phyloP scores from a whole-genome alignment of 2,888 invertebrate species.

The Mylabris sibirica region DNA sequence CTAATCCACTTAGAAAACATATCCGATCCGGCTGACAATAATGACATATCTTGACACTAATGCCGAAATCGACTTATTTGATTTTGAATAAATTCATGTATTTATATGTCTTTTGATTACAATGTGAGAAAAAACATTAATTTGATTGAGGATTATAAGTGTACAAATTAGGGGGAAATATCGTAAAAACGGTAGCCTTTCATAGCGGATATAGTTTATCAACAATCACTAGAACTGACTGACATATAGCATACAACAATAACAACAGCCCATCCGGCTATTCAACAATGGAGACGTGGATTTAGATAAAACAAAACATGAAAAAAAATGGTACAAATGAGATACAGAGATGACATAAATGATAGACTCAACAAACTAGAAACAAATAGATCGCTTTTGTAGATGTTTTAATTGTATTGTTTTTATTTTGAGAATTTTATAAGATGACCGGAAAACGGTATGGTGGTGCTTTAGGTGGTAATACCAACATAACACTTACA shows the following conservation, averaged over 20 bases:
- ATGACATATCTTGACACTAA: background rate
- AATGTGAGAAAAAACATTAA: background rate
- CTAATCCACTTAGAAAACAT: background rate
- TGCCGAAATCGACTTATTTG: background rate
- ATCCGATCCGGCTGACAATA: background rate
- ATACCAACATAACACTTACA: background rate
- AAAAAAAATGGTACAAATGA: background rate
- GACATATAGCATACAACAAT: background rate
- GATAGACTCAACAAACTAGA: background rate
- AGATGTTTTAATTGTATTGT: background rate
- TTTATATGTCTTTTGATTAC: background rate
- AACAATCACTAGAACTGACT: background rate
- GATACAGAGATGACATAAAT: background rate
- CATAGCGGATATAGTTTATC: background rate
- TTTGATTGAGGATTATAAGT: background rate
- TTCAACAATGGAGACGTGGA: background rate
- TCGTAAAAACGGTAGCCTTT: background rate
- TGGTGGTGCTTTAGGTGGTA: conserved; percentile 9
- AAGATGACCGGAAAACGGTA: background rate
- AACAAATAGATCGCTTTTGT: background rate
- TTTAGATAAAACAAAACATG: background rate
- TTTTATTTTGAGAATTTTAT: background rate
- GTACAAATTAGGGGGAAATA: background rate
- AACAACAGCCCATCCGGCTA: background rate
- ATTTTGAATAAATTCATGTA: background rate